Conservation (phyloP, 2,797 vertebrate genomes). For the Pteronotus mesoamericanus region DNA sequence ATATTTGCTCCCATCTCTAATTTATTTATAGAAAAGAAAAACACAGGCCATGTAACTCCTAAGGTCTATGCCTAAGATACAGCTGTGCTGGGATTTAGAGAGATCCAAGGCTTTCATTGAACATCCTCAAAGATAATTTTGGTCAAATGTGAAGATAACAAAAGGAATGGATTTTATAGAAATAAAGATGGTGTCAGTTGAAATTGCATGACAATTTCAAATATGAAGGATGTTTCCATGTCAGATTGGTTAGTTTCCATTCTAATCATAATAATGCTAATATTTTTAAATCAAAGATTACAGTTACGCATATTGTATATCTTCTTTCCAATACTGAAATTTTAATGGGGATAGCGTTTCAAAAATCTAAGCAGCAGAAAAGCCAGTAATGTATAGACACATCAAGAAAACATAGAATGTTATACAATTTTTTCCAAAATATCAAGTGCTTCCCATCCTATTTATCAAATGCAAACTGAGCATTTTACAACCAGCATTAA, state of each 20-base stretch:
- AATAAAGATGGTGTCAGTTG: not conserved
- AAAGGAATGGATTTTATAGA: not conserved
- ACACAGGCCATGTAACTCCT: not conserved
- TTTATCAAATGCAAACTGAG: not conserved
- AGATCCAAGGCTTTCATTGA: not conserved
- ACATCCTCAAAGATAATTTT: not conserved
- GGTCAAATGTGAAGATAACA: not conserved
- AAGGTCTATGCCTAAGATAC: not conserved
- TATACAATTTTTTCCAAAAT: not conserved
- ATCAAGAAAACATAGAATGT: not conserved
- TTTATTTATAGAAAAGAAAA: not conserved
- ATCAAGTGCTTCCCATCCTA: not conserved
- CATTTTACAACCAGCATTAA: not conserved
- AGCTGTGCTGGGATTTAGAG: not conserved
- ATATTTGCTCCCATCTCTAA: not conserved
- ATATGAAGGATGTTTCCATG: not conserved
- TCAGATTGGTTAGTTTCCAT: not conserved
- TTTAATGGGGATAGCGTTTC: not conserved
- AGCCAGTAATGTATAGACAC: not conserved
- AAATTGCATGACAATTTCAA: not conserved
- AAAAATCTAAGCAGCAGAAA: not conserved
- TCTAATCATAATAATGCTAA: not conserved
- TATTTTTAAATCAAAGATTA: not conserved
- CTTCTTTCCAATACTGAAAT: not conserved
- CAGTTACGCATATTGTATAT: not conserved